Conservation (phyloP, 2,797 vertebrate genomes). For the Siniperca scherzeri region DNA sequence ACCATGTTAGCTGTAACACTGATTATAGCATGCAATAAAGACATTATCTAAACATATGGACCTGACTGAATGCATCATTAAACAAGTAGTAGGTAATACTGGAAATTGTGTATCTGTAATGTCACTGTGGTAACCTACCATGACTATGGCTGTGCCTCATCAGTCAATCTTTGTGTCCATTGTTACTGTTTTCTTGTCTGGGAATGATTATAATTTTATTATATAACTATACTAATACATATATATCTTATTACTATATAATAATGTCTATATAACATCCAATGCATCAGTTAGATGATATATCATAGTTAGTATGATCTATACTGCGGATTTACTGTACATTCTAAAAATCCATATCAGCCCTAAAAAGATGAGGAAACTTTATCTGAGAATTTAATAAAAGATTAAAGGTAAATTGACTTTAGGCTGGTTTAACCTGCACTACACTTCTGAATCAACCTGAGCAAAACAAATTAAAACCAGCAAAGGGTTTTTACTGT, state of each 20-base stretch:
- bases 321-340: constrained; percentile 2
- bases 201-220: background rate
- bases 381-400: constrained; percentile 4
- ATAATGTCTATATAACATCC: constrained; percentile 13
- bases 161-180: background rate
- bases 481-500: constrained; percentile 9
- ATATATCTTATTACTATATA: too few species aligned
- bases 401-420: background rate
- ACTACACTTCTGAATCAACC: background rate
- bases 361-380: constrained; percentile 1
- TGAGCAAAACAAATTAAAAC: constrained; percentile 34
- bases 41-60: too few species aligned
- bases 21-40: too few species aligned
- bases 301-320: background rate
- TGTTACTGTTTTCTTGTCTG: background rate
- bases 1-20: too few species aligned
- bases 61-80: too few species aligned
- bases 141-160: background rate
- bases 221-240: too few species aligned
- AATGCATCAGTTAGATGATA: background rate
- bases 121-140: background rate
- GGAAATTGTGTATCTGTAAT: background rate
- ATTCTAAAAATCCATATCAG: background rate
- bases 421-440: constrained; percentile 2
- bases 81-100: background rate